Conservation (phyloP, 2,797 vertebrate genomes). For the Dendrocincla fuliginosa region DNA sequence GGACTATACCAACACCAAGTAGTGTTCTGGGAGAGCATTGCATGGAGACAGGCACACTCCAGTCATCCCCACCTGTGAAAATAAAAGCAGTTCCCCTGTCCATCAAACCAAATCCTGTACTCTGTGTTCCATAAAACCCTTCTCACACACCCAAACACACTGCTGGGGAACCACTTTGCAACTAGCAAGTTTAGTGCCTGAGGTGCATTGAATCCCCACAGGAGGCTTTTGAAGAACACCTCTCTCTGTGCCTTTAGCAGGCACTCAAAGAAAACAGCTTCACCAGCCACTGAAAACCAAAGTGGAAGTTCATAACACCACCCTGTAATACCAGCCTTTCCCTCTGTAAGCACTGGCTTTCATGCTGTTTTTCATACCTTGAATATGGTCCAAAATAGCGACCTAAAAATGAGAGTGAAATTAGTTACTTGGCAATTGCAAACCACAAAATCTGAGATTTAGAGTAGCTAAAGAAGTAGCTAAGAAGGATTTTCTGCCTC, state of each 20-base stretch:
- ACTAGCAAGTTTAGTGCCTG: not conserved
- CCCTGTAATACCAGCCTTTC: not conserved
- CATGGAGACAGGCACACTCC: not conserved
- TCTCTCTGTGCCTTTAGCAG: not conserved
- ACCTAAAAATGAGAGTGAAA: not conserved
- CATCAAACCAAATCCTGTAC: not conserved
- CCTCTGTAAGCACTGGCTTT: not conserved
- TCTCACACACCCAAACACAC: not conserved
- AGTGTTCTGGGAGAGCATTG: rapidly evolving
- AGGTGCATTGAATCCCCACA: not conserved
- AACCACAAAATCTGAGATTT: not conserved
- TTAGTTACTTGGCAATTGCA: slow-evolving; percentile 1
- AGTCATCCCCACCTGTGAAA: not conserved
- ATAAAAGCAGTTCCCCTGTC: not conserved
- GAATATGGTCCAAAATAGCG: not conserved
- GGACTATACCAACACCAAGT: not conserved
- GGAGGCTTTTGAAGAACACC: not conserved
- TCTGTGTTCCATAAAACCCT: not conserved
- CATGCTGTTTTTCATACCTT: not conserved
- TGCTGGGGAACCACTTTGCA: not conserved
- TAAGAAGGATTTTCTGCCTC: not conserved
- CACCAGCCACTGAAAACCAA: not conserved
- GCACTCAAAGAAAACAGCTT: not conserved
- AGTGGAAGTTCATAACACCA: not conserved
- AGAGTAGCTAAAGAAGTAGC: not conserved